These are phyloP conservation scores for Hydraecia micacea DNA, from an alignment of 2,888 invertebrate genomes.

Conservation along the genomic window DNA sequence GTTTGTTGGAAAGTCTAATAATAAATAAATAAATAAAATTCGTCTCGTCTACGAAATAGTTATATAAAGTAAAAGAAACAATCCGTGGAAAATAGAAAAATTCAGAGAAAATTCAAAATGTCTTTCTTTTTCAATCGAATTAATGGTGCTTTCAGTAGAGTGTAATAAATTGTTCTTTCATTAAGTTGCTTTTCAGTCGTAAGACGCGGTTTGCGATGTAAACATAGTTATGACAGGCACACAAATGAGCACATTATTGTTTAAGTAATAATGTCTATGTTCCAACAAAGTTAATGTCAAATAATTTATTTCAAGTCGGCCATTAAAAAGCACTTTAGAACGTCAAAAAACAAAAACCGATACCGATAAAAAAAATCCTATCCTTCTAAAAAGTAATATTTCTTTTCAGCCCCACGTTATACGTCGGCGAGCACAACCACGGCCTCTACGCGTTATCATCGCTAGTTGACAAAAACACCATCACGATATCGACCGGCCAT, in stretches of 20 bases:
- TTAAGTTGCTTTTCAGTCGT: constrained; percentile 5
- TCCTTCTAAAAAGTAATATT: constrained; percentile 16
- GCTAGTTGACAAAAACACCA: constrained; percentile 96
- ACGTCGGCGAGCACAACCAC: constrained; percentile 96
- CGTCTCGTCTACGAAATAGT: not conserved
- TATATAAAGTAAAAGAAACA: not conserved
- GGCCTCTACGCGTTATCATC: constrained; percentile 98
- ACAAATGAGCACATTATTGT: not conserved
- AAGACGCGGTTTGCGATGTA: not conserved
- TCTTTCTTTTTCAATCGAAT: not conserved
- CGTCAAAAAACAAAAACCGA: not conserved
- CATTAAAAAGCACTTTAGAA: not conserved
- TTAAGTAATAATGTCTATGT: not conserved
- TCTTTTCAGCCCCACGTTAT: constrained; percentile 95
- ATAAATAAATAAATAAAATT: not conserved
- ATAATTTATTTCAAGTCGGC: not conserved
- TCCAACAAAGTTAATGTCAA: not conserved
- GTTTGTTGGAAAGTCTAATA: not conserved
- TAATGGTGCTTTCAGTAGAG: constrained; percentile 12
- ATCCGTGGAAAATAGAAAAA: not conserved
- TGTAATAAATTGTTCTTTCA: not conserved
- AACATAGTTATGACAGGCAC: not conserved
- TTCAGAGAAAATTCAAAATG: not conserved
- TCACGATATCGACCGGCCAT: constrained; percentile 94
- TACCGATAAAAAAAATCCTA: not conserved